Conservation (phyloP, 2,113 vertebrate species). For the Gulo gulo region DNA sequence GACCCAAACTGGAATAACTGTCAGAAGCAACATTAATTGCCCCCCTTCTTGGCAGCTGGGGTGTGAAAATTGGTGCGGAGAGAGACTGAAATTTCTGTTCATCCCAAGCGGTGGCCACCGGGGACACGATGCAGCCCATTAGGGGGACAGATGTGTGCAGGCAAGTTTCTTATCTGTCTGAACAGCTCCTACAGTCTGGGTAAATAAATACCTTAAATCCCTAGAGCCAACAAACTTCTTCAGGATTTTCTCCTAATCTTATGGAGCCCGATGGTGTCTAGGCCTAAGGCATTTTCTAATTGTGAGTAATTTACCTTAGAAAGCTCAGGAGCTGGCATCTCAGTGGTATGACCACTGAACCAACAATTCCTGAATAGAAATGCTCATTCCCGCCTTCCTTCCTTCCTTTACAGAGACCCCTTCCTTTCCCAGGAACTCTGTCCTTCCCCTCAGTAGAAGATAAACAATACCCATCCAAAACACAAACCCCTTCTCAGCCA, state of each 20-base stretch:
- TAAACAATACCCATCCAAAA: neutral
- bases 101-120: neutral
- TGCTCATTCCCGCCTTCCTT: neutral
- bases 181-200: slow-evolving; percentile 26
- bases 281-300: slow-evolving; percentile 48
- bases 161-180: slow-evolving; percentile 44
- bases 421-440: neutral
- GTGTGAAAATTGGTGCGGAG: slow-evolving; percentile 49
- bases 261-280: neutral
- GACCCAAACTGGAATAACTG: slow-evolving; percentile 62
- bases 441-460: neutral
- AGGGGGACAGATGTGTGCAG: neutral
- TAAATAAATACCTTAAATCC: slow-evolving; percentile 60
- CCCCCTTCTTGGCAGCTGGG: slow-evolving; percentile 16
- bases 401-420: neutral
- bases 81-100: slow-evolving; percentile 53
- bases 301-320: slow-evolving; percentile 8
- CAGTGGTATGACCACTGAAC: neutral
- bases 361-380: neutral
- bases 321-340: neutral
- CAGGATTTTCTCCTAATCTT: slow-evolving; percentile 42
- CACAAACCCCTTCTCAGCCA: neutral
- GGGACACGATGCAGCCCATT: slow-evolving; percentile 28
- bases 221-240: slow-evolving; percentile 38
- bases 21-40: slow-evolving; percentile 68